Base-by-base conservation (phyloP, 1,140 invertebrate species). In the Zeugodacus cucurbitae region DNA sequence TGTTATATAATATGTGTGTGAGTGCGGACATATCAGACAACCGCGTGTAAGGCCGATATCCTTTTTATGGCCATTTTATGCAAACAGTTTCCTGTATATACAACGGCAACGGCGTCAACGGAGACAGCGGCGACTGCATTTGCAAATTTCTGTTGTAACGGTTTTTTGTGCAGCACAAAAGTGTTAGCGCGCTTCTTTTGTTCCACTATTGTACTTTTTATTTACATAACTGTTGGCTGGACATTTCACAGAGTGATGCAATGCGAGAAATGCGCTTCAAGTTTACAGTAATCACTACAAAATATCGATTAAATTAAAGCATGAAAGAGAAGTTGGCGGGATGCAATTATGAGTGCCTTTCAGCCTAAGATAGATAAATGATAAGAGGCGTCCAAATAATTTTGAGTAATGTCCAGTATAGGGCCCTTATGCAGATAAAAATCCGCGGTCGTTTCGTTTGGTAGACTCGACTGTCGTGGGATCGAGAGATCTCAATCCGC, bases 51-150 rank as follows among this genome's bases (percentile, higher is more conserved):
- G 37, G 85, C 59, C 58, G 87, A 87, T 87, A 87, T 87, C 87
- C 87, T 26, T 67, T 87, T 87, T 87, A 87, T 87, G 37, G 59
- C 32, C 59, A 87, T 87, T 87, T 87, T 87, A 87, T 87, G 87
- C 59, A 87, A 87, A 87, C 32, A 5, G 62, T 29, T 87, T 87
- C 87, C 87, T 62, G 37, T 87, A 22, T 82, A 82, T 29, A 10
- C 37, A 48, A n/a, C 17, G 17, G n/a, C 41, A n/a, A 48, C 74
- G 32, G 26, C 26, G 26, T 0, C 64, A 17, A 7, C 64, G 64
- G 48, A 54, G 48, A 70, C 26, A 14, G 41, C 74, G n/a, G 8
- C 37, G 87, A 87, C 29, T 87, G 7, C 59, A 67, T 87, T 67
- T 87, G 85, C 85, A 29, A 26, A 59, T 57, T 86, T 58, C 37